Evolutionary conservation across 2,797 vertebrate genomes (phyloP).

Genomic region (Lemur catta): DNA sequence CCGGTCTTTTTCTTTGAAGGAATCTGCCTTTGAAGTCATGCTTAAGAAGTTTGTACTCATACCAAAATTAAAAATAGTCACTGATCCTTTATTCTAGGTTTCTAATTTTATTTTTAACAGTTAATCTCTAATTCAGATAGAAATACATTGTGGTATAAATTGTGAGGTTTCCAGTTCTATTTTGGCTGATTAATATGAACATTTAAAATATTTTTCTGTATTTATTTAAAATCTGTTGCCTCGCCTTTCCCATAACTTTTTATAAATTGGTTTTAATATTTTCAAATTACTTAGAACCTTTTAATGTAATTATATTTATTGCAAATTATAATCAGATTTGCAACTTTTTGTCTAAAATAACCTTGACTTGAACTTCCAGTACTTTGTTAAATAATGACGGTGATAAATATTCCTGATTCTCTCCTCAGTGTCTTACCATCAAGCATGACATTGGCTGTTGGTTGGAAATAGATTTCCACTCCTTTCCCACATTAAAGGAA

Average conservation of each 20-base stretch:
- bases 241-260: background rate
- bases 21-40: slow-evolving; percentile 26
- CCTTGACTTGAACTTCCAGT: background rate
- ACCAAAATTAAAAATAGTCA: background rate
- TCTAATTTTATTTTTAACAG: background rate
- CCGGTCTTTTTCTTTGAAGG: background rate
- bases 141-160: slow-evolving; percentile 16
- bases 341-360: background rate
- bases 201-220: background rate
- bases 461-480: background rate
- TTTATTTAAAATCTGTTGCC: background rate
- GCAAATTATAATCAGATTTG: background rate
- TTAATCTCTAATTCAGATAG: background rate
- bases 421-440: background rate
- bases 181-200: background rate
- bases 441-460: background rate
- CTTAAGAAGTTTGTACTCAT: background rate
- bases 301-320: background rate
- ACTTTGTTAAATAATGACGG: background rate
- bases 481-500: background rate
- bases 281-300: background rate
- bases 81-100: background rate
- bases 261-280: slow-evolving; percentile 11
- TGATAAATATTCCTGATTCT: background rate
- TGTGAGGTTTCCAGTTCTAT: background rate